phyloP scores from a whole-genome alignment of 2,797 vertebrate species.

The Serranus cabrilla region DNA sequence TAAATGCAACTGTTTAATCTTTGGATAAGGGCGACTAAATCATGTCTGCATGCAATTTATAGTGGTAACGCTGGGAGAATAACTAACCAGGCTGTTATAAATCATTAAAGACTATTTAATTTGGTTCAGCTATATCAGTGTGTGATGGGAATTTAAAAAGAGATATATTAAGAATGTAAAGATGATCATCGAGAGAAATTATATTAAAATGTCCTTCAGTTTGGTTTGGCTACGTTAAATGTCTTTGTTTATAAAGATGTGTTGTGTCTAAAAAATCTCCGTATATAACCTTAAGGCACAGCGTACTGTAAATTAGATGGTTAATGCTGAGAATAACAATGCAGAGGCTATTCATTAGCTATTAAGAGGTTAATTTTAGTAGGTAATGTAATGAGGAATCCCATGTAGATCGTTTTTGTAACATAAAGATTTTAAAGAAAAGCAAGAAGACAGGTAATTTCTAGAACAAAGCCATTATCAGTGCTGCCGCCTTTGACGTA shows the following conservation, averaged over 20 bases:
- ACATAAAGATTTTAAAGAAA: not conserved
- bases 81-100: constrained; percentile 21
- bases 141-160: not conserved
- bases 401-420: not conserved
- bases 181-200: not conserved
- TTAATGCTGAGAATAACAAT: not conserved
- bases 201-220: not conserved
- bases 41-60: constrained; percentile 5
- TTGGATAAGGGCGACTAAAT: constrained; percentile 25
- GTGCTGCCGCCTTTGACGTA: no score
- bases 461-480: not conserved
- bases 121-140: constrained; percentile 3
- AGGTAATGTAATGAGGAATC: not conserved
- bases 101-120: constrained; percentile 26
- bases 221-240: constrained; percentile 2
- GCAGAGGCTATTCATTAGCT: no score
- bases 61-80: not conserved
- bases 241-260: not conserved
- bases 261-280: not conserved
- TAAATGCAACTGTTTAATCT: constrained; percentile 48
- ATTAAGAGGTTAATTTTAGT: not conserved
- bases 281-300: not conserved
- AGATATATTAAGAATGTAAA: not conserved
- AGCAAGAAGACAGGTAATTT: not conserved
- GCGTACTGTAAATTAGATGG: not conserved